These are phyloP conservation scores for Acrossocheilus fasciatus DNA, from an alignment of 2,797 vertebrate species.

Conservation along the genomic window DNA sequence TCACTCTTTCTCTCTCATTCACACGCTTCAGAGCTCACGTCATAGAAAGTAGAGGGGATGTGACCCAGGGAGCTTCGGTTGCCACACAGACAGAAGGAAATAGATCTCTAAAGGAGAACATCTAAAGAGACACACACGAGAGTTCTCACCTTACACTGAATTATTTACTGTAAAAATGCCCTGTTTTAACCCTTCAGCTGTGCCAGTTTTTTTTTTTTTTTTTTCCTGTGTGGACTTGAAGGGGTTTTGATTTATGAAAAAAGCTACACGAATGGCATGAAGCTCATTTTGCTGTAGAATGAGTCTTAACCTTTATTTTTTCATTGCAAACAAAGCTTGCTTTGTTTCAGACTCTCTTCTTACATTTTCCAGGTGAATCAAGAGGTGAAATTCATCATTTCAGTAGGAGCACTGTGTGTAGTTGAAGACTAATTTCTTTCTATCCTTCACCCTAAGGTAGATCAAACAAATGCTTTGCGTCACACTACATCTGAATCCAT, in stretches of 20 bases:
- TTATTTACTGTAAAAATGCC: conserved; percentile 43
- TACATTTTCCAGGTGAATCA: background rate
- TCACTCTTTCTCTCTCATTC: conserved; percentile 19
- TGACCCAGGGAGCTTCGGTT: conserved; percentile 14
- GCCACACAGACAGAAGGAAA: conserved; percentile 52
- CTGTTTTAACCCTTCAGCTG: conserved; percentile 30
- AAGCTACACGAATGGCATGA: background rate
- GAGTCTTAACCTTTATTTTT: background rate
- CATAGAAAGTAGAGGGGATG: conserved; percentile 33
- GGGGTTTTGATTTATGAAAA: background rate
- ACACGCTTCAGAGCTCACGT: conserved; percentile 26
- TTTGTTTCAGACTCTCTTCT: conserved; percentile 12
- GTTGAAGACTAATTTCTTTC: background rate
- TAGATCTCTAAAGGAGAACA: conserved; percentile 33
- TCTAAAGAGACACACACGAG: background rate
- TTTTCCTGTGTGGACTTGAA: background rate
- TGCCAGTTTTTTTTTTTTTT: background rate
- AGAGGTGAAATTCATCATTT: conserved; percentile 29
- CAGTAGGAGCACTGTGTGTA: background rate
- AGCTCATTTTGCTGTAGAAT: background rate
- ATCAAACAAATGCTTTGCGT: conserved; percentile 28
- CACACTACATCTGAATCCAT: conserved; percentile 33
- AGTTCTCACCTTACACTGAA: conserved; percentile 52
- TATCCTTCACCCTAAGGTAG: conserved; percentile 29
- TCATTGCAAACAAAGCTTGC: background rate